Percentiles rank a stretch among this genome's conserved stretches.
Evolutionary conservation across 2,113 vertebrate genomes (phyloP).

Genomic region (Ciconia boyciana): DNA sequence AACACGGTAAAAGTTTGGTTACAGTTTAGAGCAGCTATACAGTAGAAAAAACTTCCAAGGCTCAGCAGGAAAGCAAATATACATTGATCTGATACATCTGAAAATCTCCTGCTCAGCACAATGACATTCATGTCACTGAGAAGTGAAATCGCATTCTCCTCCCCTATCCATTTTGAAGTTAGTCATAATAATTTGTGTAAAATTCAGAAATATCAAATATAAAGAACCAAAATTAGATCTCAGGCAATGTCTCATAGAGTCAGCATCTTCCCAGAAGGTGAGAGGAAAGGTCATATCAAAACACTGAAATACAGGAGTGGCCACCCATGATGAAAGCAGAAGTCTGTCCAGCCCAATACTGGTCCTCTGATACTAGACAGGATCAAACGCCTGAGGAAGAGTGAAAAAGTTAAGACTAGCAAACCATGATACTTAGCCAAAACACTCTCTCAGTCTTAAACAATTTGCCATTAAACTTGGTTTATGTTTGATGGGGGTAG

Average conservation of each 20-base stretch:
- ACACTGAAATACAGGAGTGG: background rate
- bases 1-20: background rate
- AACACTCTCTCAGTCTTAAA: background rate
- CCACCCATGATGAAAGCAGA: background rate
- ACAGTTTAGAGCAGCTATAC: background rate
- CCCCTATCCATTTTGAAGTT: background rate
- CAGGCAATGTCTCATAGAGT: background rate
- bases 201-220: background rate
- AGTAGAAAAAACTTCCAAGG: background rate
- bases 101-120: background rate
- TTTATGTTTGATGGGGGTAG: background rate
- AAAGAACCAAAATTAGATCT: background rate
- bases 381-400: background rate
- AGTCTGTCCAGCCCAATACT: background rate
- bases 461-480: background rate
- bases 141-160: background rate
- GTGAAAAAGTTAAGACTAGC: background rate
- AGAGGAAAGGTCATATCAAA: background rate
- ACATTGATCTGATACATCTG: background rate
- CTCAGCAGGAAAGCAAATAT: background rate
- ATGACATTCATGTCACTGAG: background rate
- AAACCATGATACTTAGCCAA: background rate
- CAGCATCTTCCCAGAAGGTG: background rate
- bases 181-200: background rate
- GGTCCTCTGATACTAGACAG: background rate